A percentile compares a stretch with the other conserved stretches of the same genome.
Conservation (phyloP, 1,140 invertebrate species). For the Heliothis subflexa region DNA sequence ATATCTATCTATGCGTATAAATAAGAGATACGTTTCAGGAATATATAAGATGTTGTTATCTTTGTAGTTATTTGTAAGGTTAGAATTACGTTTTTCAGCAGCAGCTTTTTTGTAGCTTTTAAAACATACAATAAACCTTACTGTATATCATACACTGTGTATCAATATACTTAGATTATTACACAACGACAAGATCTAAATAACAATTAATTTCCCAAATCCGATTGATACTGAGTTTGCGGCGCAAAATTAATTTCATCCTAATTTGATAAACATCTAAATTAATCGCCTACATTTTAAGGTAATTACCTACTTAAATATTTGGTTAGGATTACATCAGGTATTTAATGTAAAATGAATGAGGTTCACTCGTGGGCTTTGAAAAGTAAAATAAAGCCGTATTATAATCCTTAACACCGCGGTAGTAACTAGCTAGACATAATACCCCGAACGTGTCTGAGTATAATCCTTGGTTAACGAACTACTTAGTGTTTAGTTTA, state of each 20-base stretch:
- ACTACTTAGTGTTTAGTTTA: conserved; percentile 1
- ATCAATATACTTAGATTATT: too few species aligned
- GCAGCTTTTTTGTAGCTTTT: too few species aligned
- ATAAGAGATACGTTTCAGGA: too few species aligned
- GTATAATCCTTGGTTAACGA: not conserved
- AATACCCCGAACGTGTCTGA: not conserved
- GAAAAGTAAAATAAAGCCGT: conserved; percentile 28
- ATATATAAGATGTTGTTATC: too few species aligned
- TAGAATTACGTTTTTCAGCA: not conserved
- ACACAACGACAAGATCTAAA: not conserved
- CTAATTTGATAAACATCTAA: conserved; percentile 32
- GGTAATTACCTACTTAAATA: conserved; percentile 30
- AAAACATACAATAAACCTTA: too few species aligned
- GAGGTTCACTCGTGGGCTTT: not conserved
- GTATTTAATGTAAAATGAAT: conserved; percentile 32
- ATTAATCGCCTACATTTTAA: conserved; percentile 12
- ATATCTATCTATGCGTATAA: too few species aligned
- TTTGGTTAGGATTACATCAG: conserved; percentile 26
- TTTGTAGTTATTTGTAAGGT: not conserved
- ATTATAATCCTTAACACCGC: conserved; percentile 12
- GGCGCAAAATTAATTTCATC: conserved; percentile 19
- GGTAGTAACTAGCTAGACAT: not conserved
- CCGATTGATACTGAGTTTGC: conserved; percentile 14
- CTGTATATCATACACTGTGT: too few species aligned
- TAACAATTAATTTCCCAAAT: conserved; percentile 5